Evolutionary conservation across 2,888 invertebrate genomes (phyloP), one percentile per base, ranked within the genome.

Genomic region (Melinopterus prodromus): DNA sequence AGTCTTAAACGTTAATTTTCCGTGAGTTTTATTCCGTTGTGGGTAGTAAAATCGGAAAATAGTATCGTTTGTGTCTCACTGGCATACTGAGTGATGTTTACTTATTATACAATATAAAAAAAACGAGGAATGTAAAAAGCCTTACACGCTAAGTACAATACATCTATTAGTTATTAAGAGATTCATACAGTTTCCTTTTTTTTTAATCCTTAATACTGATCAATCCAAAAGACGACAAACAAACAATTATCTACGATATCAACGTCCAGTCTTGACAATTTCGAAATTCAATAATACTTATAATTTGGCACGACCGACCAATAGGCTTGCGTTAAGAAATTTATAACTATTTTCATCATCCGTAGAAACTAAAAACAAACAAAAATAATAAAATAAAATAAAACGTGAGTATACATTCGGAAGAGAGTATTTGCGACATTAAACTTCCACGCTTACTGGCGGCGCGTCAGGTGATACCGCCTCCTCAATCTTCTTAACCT

Each of bases 401-500:
- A 74, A 26, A 74, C 35, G 37, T 37, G 35, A 36, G 74, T 74
- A 74, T 74, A 74, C 74, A 36, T 74, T 36, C 6, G 35, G 35
- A 36, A 36, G 74, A 74, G 15, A 78, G 78, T 71, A 53, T 53
- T 53, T 78, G 14, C 16, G 70, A 53, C 36, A 79, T 89, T 91
- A 91, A 86, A 90, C 90, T 84, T 91, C 90, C 83, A 91, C 91
- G 85, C 82, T 83, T 72, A 91, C 91, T 87, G 89, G 89, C 83
- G 90, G 87, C 83, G 90, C 90, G 79, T 90, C 91, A n/a, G 89
- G 87, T 78, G 90, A 91, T 6, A 37, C n/a, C 35, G 74, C 37
- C 6, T 90, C 89, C 78, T 91, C 89, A 70, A 92, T 89, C 82
- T 91, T 90, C 89, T 92, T 92, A 35, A 91, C 90, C 89, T 92